phyloP scores from a whole-genome alignment of 2,797 vertebrate species.

The Peromyscus melanophrys region DNA sequence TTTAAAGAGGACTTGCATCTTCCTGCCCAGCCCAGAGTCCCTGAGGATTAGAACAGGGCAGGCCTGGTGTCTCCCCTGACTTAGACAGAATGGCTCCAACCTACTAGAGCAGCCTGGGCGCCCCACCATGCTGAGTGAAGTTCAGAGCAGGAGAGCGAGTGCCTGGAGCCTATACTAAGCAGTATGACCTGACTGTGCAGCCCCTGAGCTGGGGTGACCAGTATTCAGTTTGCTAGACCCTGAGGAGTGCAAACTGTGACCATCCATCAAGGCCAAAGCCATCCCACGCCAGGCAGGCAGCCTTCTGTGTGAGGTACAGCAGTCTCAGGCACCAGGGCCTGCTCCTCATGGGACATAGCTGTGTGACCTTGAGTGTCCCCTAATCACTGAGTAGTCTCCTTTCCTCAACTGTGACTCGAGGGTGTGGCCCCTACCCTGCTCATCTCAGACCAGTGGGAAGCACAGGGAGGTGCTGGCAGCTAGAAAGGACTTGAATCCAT shows the following conservation, averaged over 20 bases:
- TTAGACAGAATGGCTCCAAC: constrained; percentile 20
- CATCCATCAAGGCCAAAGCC: constrained; percentile 18
- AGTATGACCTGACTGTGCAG: not conserved
- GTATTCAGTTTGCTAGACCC: not conserved
- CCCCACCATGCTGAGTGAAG: not conserved
- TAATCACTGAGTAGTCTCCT: not conserved
- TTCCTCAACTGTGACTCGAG: not conserved
- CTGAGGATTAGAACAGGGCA: constrained; percentile 44
- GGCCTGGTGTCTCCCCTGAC: not conserved
- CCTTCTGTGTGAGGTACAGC: not conserved
- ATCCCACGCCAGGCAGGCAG: not conserved
- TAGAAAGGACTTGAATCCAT: not conserved
- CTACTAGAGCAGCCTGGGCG: constrained; percentile 9
- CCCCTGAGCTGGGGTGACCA: not conserved
- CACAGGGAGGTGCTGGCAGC: not conserved
- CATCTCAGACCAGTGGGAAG: not conserved
- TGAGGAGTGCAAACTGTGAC: not conserved
- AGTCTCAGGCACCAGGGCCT: not conserved
- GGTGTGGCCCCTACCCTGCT: not conserved
- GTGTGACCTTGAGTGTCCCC: constrained; percentile 1
- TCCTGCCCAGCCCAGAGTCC: not conserved
- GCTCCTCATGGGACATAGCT: not conserved
- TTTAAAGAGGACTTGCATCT: constrained; percentile 72
- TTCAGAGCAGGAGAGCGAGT: not conserved
- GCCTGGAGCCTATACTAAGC: not conserved